Base-by-base conservation (phyloP, 2,888 invertebrate species). In the Cartodere bifasciata region DNA sequence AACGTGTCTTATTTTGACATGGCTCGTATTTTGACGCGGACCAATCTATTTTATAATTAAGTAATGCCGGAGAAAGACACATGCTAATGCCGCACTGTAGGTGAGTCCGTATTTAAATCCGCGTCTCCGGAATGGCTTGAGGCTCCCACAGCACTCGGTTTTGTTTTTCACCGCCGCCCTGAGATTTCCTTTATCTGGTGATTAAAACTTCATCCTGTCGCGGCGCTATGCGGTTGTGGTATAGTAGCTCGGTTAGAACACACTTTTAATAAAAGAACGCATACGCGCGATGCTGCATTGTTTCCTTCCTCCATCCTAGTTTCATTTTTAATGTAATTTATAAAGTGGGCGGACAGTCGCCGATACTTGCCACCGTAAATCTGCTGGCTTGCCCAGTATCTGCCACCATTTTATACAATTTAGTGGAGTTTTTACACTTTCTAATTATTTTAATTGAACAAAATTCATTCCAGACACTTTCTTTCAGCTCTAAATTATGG, bases 201-300 rank as follows among this genome's bases (percentile, higher is more conserved):
- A 61, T 60, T 61, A 60, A 61, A 61, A 59, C 59, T 59, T 60
- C 58, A 56, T 59, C 56, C 56, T 58, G 58, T 58, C 58, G 56
- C 51, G 49, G 50, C 48, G 49, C 52, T 47, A 40, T 41, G 44
- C 41, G 36, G 50, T 51, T 50, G 53, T 44, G 51, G 51, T n/a
- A n/a, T n/a, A n/a, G n/a, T n/a, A n/a, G n/a, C n/a, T n/a, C n/a
- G n/a, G n/a, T n/a, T n/a, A n/a, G 50, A 47, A 50, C 52, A 50
- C 52, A 55, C 52, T 55, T 54, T 56, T 55, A 55, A 55, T 55
- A 55, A 53, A 54, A 47, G 49, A 53, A 50, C 50, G 53, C 52
- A 49, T 47, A 50, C 49, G 49, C 47, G 42, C 16, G 28, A 39
- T 44, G 45, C 45, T 45, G 47, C 46, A 50, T 53, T 50, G 49